Conservation (phyloP, 2,888 invertebrate genomes). For the Cryptocephalus primarius region DNA sequence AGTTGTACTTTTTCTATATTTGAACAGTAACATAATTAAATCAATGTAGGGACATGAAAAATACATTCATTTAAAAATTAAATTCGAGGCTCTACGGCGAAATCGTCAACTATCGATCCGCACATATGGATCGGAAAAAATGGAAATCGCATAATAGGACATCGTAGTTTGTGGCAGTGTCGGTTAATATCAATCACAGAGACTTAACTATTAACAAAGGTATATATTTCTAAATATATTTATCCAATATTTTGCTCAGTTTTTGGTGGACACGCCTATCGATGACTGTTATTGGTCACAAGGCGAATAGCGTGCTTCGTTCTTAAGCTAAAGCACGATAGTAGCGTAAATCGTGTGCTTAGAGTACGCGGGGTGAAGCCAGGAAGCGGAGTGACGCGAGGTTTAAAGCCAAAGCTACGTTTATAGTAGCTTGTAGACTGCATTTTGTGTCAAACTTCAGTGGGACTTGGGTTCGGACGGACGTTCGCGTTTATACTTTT, state of each 20-base stretch:
- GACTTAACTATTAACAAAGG: conserved; percentile 21
- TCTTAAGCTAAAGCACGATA: conserved; percentile 14
- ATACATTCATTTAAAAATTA: no score
- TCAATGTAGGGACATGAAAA: no score
- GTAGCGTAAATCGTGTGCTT: conserved; percentile 14
- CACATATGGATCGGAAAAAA: background rate
- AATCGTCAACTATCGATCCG: background rate
- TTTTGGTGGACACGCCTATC: conserved; percentile 32
- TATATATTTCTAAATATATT: conserved; percentile 26
- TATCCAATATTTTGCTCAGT: conserved; percentile 33
- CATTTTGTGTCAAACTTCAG: conserved; percentile 19
- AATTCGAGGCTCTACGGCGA: background rate
- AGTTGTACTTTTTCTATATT: no score
- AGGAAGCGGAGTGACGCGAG: conserved; percentile 15
- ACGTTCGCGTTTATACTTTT: conserved; percentile 12
- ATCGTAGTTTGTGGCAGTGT: background rate
- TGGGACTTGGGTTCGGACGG: conserved; percentile 18
- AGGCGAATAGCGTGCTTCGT: conserved; percentile 14
- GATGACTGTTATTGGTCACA: conserved; percentile 23
- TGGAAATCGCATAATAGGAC: background rate
- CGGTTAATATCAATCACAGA: background rate
- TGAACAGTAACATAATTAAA: no score
- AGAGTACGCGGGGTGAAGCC: conserved; percentile 18
- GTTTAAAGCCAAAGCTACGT: conserved; percentile 14
- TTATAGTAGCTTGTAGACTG: conserved; percentile 13